phyloP scores from a whole-genome alignment of 2,888 invertebrate species.

The Pseudococcus longispinus region DNA sequence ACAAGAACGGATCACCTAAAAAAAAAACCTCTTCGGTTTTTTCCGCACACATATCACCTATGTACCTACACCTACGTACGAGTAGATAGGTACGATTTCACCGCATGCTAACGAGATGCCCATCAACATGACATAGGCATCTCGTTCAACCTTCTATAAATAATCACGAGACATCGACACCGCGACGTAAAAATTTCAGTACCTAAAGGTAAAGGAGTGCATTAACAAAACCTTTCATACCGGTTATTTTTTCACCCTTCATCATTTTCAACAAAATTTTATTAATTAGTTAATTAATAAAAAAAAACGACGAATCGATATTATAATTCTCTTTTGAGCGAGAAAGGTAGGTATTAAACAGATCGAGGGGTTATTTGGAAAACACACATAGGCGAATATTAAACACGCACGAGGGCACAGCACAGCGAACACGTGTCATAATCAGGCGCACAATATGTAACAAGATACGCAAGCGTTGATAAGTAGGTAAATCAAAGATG shows the following conservation, averaged over 20 bases:
- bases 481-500: background rate
- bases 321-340: background rate
- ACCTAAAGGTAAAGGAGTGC: constrained; percentile 46
- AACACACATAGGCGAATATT: background rate
- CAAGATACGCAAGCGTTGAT: background rate
- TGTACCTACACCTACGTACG: too few species aligned
- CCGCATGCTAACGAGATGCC: background rate
- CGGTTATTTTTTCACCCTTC: background rate
- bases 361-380: background rate
- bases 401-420: background rate
- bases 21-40: background rate
- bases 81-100: background rate
- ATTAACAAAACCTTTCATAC: constrained; percentile 44
- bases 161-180: background rate
- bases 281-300: background rate
- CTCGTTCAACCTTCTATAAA: background rate
- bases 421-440: background rate
- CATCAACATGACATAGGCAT: background rate
- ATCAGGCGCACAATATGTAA: background rate
- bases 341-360: background rate
- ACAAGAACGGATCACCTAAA: background rate
- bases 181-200: background rate
- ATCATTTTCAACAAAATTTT: background rate
- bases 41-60: too few species aligned
- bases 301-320: background rate